Base-by-base conservation (phyloP, 2,888 invertebrate genomes). In the Tenodera sinensis region DNA sequence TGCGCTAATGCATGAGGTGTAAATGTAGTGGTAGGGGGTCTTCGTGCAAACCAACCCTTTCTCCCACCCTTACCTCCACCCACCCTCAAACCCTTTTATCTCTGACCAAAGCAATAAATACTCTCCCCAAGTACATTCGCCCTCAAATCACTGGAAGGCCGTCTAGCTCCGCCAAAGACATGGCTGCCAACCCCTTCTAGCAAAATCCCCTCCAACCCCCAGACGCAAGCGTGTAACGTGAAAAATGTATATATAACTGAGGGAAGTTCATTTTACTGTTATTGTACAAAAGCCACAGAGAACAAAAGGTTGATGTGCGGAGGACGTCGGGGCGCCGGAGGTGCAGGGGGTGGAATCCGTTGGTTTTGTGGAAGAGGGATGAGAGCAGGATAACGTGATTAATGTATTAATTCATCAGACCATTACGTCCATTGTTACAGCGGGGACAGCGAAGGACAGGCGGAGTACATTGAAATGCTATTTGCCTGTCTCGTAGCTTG, bases 1-100 rank as follows among this genome's bases (percentile, higher is more conserved):
- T 71, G 92, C 92, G 92, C 92, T 92, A 92, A 92, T 92, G 92
- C 92, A 92, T 92, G 92, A 93, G 93, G 93, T 93, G 93, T 92
- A 92, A 93, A 93, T 93, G 93, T 92, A 92, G 86, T 81, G 25
- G 28, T 71, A 71, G 85, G 85, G 30, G 25, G 54, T 71, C 54
- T 71, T 71, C 54, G 54, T 71, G 20, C 54, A 71, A 71, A 85
- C 42, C 85, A 85, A 85, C 85, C 85, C 85, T 85, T 85, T 34
- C 30, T 34, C 47, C 34, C 27, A 47, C 34, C n/a, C 54, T 71
- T 71, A 71, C 86, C 86, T 30, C 54, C 27, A 42, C 30, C 84
- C 30, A 42, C 47, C 20, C n/a, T 54, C 30, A 27, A 84, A 28
- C 30, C 84, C 85, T 84, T 81, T 84, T 88, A 88, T 84, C 83